These are phyloP conservation scores for Arrhamphus sclerolepis DNA, from an alignment of 2,797 vertebrate genomes.

Conservation along the genomic window DNA sequence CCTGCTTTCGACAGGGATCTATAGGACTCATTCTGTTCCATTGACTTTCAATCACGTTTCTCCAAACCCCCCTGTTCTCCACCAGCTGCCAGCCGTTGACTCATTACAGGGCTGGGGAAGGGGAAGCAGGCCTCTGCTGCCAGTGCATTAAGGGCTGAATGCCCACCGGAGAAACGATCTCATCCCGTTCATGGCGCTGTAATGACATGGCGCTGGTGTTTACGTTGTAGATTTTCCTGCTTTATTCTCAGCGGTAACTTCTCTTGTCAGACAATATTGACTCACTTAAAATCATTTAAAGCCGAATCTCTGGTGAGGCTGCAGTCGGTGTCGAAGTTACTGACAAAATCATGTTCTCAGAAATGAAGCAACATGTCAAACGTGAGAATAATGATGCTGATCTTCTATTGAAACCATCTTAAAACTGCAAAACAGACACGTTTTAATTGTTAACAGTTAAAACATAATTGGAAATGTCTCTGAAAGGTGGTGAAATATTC, in stretches of 20 bases:
- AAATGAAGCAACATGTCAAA: conserved; percentile 6
- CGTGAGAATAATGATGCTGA: conserved; percentile 1
- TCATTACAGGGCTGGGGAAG: conserved; percentile 55
- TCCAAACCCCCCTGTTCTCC: conserved; percentile 44
- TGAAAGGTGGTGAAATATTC: too few species aligned
- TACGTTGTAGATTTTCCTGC: conserved; percentile 28
- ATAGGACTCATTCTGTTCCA: conserved; percentile 68
- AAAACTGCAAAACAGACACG: background rate
- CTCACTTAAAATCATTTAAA: conserved; percentile 16
- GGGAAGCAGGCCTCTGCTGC: conserved; percentile 50
- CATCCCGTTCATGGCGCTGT: conserved; percentile 14
- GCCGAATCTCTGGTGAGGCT: conserved; percentile 7
- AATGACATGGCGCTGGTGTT: conserved; percentile 44
- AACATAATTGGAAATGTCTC: too few species aligned
- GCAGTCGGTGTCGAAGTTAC: background rate
- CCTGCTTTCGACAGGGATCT: conserved; percentile 57
- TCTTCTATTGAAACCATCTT: conserved; percentile 1
- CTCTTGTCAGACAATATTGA: conserved; percentile 40
- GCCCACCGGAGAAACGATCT: conserved; percentile 34
- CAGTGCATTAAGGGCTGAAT: conserved; percentile 37
- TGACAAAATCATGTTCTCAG: conserved; percentile 5
- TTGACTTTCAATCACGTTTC: conserved; percentile 73
- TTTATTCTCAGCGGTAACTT: conserved; percentile 21
- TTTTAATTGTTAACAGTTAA: too few species aligned
- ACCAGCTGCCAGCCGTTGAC: conserved; percentile 45